phyloP scores from a whole-genome alignment of 2,797 vertebrate species.

The Chiropotes sagulatus region DNA sequence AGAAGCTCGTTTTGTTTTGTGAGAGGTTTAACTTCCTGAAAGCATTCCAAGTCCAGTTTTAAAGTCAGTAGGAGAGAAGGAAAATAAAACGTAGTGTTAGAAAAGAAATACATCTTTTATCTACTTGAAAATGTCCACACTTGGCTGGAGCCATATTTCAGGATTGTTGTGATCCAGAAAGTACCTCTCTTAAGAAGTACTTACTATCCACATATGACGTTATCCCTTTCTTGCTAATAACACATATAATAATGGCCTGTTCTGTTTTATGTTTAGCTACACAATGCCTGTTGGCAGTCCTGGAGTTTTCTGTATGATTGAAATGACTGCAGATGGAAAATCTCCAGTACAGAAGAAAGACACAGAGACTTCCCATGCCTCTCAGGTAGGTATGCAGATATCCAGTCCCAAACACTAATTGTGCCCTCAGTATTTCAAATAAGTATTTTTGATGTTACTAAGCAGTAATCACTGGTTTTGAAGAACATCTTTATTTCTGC shows the following conservation, averaged over 20 bases:
- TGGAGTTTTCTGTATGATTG: conserved; percentile 88
- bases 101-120: conserved; percentile 63
- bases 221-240: conserved; percentile 57
- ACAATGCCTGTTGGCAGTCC: conserved; percentile 84
- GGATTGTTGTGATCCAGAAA: conserved; percentile 48
- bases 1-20: conserved; percentile 58
- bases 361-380: conserved; percentile 73
- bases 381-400: conserved; percentile 85
- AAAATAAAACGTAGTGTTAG: conserved; percentile 46
- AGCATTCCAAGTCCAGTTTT: conserved; percentile 63
- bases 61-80: conserved; percentile 46
- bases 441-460: conserved; percentile 2
- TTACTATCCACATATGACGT: conserved; percentile 46
- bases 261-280: conserved; percentile 87
- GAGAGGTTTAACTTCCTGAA: conserved; percentile 4
- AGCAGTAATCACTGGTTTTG: not conserved
- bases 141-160: conserved; percentile 28
- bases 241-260: conserved; percentile 70
- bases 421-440: not conserved
- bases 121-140: conserved; percentile 54
- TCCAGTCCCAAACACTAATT: not conserved
- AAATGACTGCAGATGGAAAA: conserved; percentile 88
- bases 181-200: conserved; percentile 12
- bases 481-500: too few relatives aligned
- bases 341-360: conserved; percentile 83